phyloP scores from a whole-genome alignment of 2,113 vertebrate genomes.

The Blennius ocellaris region DNA sequence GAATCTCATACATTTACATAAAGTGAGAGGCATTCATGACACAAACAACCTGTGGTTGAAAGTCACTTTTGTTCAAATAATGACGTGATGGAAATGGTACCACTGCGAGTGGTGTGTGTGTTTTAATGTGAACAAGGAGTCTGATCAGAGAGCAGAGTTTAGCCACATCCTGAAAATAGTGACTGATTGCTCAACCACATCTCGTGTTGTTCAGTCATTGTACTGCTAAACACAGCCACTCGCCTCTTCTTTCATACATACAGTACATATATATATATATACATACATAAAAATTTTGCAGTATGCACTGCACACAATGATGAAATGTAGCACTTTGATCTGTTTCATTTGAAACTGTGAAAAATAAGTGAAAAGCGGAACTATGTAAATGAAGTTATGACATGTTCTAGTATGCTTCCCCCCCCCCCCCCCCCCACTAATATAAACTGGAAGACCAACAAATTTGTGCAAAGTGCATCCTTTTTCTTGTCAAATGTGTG shows the following conservation, averaged over 20 bases:
- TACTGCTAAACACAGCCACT: not conserved
- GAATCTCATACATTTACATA: not conserved
- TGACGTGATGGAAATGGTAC: not conserved
- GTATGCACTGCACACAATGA: not conserved
- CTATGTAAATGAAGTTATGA: not conserved
- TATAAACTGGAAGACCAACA: slow-evolving; percentile 7
- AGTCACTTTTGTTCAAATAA: not conserved
- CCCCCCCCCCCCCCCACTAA: no score
- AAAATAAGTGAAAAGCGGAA: not conserved
- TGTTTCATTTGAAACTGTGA: not conserved
- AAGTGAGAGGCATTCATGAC: not conserved
- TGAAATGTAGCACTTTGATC: not conserved
- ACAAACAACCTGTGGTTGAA: not conserved
- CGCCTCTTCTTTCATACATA: not conserved
- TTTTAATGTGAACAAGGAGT: not conserved
- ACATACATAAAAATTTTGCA: no score
- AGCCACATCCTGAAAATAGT: slow-evolving; percentile 50
- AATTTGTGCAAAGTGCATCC: not conserved
- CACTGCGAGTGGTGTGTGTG: not conserved
- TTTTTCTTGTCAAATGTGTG: not conserved
- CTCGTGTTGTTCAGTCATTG: not conserved
- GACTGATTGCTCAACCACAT: slow-evolving; percentile 35
- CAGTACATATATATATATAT: no score
- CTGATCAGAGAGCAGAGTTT: slow-evolving; percentile 5
- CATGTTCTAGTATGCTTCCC: no score